Conservation (phyloP, 2,113 vertebrate species). For the Brachyhypopomus gauderio region DNA sequence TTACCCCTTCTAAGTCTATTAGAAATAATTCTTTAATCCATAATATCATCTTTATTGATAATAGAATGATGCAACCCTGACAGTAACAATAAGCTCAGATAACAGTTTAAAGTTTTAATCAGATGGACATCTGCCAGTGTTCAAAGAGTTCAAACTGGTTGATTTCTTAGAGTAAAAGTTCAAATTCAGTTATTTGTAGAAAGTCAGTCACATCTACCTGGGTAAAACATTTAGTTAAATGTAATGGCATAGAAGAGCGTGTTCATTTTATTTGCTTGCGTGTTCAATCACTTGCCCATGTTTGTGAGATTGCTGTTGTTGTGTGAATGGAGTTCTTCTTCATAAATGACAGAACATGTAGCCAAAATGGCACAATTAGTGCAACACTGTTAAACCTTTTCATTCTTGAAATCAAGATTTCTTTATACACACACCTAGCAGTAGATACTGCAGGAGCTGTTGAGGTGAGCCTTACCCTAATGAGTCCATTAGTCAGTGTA, state of each 20-base stretch:
- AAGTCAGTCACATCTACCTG: conserved; percentile 1
- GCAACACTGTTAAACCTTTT: neutral
- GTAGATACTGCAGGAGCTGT: neutral
- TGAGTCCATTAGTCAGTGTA: neutral
- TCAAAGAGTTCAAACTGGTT: neutral
- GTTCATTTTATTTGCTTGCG: conserved; percentile 13
- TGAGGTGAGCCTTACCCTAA: neutral
- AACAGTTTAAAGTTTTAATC: neutral
- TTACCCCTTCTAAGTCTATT: neutral
- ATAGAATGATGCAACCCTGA: neutral
- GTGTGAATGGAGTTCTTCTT: neutral
- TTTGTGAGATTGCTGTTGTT: neutral
- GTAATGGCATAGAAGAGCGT: conserved; percentile 22
- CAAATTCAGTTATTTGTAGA: neutral
- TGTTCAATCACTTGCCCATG: conserved; percentile 29
- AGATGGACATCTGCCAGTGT: neutral
- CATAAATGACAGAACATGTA: neutral
- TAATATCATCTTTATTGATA: neutral
- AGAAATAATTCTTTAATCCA: neutral
- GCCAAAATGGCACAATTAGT: neutral
- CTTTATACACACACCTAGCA: neutral
- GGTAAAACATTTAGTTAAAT: conserved; percentile 5
- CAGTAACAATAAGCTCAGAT: conserved; percentile 8
- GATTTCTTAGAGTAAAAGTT: neutral
- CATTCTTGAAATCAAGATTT: neutral